Evolutionary conservation across 2,888 invertebrate species (phyloP), one percentile per base, ranked within the genome.

Genomic region (Epiblema foenella): DNA sequence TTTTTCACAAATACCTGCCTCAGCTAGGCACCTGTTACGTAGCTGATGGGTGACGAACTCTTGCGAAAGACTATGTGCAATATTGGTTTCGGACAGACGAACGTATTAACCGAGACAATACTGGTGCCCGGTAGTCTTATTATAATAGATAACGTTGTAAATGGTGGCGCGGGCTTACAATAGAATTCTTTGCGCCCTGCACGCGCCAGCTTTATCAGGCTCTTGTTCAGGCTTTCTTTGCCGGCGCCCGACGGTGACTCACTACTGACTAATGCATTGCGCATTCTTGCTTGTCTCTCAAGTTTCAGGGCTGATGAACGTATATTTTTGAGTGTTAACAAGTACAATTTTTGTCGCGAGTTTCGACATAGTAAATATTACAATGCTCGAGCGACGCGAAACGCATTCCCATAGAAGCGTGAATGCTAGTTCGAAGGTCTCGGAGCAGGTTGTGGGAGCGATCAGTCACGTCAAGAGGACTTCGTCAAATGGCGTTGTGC

Each of bases 171-270:
- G 85, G 85, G 78, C 81, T 79, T 79, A 91, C 91, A 91, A 92
- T 90, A 83, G 87, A 86, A 91, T 91, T 90, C 90, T 85, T 88
- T 77, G 81, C 81, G 82, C 85, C 82, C 83, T 78, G 82, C 82
- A 82, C 81, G 81, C 81, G 79, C 81, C 79, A 79, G 82, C 81
- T 82, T 83, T 85, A 84, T 79, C 77, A 82, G 79, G 75, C 77
- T 76, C 76, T 75, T 72, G 77, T 75, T 67, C 77, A 78, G 80
- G 85, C 87, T 90, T 87, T 86, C 88, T 88, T 87, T 86, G 83
- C 81, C 79, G 80, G 80, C 78, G 75, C 79, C 78, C 77, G 76
- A 76, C 75, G 77, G 75, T 91, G 91, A 92, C 86, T 92, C 91
- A 91, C 81, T 83, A 80, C 85, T 89, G 89, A 89, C 81, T 89